These are phyloP conservation scores for Pegoplata infirma DNA, from an alignment of 2,888 invertebrate species.

Conservation along the genomic window DNA sequence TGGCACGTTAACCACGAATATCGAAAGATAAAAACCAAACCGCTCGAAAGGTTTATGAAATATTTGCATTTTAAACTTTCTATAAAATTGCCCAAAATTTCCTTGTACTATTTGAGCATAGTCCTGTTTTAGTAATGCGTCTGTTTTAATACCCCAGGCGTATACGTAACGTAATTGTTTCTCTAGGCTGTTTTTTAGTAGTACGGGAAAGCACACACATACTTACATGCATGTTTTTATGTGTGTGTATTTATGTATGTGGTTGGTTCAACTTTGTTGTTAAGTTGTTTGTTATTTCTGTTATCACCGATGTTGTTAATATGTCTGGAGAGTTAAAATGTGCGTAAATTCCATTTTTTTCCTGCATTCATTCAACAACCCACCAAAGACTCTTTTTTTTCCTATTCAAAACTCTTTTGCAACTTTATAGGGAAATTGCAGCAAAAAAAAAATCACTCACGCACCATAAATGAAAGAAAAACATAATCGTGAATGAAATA, in stretches of 20 bases:
- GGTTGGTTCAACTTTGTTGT: conserved; percentile 2
- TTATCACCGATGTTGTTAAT: conserved; percentile 30
- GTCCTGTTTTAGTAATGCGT: neutral
- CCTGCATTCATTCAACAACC: conserved; percentile 30
- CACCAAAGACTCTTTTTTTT: conserved; percentile 23
- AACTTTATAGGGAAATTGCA: neutral
- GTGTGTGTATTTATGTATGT: neutral
- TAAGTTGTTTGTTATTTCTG: neutral
- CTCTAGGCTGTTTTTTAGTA: conserved; percentile 23
- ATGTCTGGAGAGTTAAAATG: conserved; percentile 52
- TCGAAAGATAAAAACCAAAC: too few species aligned
- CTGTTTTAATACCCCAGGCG: conserved; percentile 29
- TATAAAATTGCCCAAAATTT: too few species aligned
- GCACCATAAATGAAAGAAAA: conserved; percentile 27
- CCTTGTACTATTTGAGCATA: too few species aligned
- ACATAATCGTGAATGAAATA: conserved; percentile 35
- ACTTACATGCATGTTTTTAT: too few species aligned
- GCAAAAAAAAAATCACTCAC: conserved; percentile 31
- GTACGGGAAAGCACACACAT: too few species aligned
- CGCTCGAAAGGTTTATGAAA: too few species aligned
- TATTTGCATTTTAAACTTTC: too few species aligned
- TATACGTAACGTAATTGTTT: conserved; percentile 55
- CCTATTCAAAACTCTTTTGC: conserved; percentile 29
- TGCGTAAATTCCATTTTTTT: conserved; percentile 47
- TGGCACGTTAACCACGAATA: too few species aligned